Conservation (phyloP, 2,888 invertebrate species). For the Cheilosia scutellata region DNA sequence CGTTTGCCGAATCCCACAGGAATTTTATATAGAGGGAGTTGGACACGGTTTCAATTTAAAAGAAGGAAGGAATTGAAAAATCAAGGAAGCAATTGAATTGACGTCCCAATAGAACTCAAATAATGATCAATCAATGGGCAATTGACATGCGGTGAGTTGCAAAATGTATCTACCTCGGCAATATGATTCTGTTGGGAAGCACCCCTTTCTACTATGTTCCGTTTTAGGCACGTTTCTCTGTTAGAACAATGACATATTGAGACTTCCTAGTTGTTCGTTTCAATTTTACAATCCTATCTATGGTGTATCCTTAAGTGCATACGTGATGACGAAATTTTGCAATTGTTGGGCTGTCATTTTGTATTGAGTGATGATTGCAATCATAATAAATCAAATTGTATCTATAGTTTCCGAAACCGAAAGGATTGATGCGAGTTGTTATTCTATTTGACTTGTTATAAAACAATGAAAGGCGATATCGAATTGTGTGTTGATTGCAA, state of each 20-base stretch:
- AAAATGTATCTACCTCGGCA: conserved; percentile 35
- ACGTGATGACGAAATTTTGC: conserved; percentile 38
- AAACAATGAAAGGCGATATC: conserved; percentile 9
- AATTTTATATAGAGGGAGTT: conserved; percentile 49
- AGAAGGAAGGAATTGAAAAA: conserved; percentile 59
- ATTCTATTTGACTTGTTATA: conserved; percentile 15
- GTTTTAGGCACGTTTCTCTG: conserved; percentile 2
- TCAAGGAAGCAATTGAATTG: conserved; percentile 69
- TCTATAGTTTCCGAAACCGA: conserved; percentile 21
- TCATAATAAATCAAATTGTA: conserved; percentile 70
- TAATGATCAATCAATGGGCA: conserved; percentile 74
- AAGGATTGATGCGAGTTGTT: conserved; percentile 54
- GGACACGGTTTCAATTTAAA: conserved; percentile 42
- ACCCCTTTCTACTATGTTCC: conserved; percentile 50
- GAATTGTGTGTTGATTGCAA: background rate
- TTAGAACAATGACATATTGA: conserved; percentile 36
- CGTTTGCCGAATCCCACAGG: conserved; percentile 39
- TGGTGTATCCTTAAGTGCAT: conserved; percentile 22
- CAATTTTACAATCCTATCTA: conserved; percentile 37
- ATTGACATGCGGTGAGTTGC: conserved; percentile 75
- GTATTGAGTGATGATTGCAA: conserved; percentile 70
- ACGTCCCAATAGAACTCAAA: conserved; percentile 34
- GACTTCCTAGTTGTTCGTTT: conserved; percentile 49
- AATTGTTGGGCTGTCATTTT: conserved; percentile 64
- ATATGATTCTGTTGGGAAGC: conserved; percentile 8